Percentiles rank a stretch among this genome's conserved stretches.
Evolutionary conservation across 1,140 invertebrate genomes (phyloP).

Genomic region (Zaprionus lachaisei): DNA sequence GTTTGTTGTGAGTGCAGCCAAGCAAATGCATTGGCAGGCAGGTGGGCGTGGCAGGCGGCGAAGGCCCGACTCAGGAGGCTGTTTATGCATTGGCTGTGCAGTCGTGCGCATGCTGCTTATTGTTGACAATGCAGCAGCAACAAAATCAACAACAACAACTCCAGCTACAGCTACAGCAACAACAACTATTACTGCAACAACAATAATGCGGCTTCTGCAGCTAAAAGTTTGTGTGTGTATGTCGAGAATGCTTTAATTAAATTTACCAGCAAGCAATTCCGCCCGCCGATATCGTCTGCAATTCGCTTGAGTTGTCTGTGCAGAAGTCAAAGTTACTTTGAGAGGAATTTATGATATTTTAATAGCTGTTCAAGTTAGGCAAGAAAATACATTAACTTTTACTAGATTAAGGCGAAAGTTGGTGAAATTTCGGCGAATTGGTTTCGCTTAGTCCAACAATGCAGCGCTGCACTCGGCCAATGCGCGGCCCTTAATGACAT

Average conservation of each 20-base stretch:
- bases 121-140: conserved; percentile 57
- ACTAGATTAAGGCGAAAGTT: not conserved
- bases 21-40: conserved; percentile 36
- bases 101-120: conserved; percentile 38
- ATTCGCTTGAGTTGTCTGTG: not conserved
- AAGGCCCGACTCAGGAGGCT: not conserved
- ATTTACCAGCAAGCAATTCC: conserved; percentile 28
- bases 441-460: not conserved
- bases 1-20: conserved; percentile 49
- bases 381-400: too few species aligned
- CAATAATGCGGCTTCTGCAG: conserved; percentile 40
- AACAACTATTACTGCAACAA: conserved; percentile 36
- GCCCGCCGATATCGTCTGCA: not conserved
- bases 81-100: conserved; percentile 46
- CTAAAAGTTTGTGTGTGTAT: conserved; percentile 38
- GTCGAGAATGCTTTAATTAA: conserved; percentile 61
- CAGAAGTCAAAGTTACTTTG: not conserved
- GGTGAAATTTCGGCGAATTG: conserved; percentile 20
- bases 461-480: not conserved
- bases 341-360: not conserved
- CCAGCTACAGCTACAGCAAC: conserved; percentile 3
- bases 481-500: conserved; percentile 46
- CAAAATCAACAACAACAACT: conserved; percentile 32
- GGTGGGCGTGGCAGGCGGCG: conserved; percentile 9
- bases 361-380: not conserved